Conservation (phyloP, 2,797 vertebrate species). For the Sardinella longiceps region DNA sequence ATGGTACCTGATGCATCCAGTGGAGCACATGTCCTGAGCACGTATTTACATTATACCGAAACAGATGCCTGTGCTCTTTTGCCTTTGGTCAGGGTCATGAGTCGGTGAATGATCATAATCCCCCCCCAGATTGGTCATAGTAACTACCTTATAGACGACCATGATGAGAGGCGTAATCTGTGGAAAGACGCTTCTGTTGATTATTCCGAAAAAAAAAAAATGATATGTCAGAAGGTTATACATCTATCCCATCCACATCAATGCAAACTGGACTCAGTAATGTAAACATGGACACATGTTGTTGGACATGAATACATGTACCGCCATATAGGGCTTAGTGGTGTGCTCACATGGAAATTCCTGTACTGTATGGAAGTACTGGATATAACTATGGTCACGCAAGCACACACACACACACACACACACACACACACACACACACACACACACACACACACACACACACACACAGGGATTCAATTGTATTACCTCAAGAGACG, state of each 20-base stretch:
- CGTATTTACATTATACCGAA: neutral
- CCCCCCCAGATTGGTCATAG: conserved; percentile 43
- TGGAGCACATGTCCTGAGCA: neutral
- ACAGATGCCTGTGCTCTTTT: neutral
- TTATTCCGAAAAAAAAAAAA: neutral
- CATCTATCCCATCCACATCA: neutral
- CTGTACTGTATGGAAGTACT: too few species aligned
- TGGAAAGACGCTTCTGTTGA: neutral
- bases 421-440: neutral
- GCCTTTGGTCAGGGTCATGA: neutral
- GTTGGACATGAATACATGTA: neutral
- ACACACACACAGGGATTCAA: neutral
- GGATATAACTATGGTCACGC: neutral
- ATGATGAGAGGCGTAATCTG: neutral
- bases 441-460: conserved; percentile 14
- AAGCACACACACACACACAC: conserved; percentile 16
- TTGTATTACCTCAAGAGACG: neutral
- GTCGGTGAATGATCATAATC: conserved; percentile 52
- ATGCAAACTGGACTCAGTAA: neutral
- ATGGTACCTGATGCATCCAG: neutral
- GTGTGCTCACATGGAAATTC: neutral
- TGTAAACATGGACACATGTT: neutral
- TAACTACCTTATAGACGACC: neutral
- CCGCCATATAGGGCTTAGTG: neutral
- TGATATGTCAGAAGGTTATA: neutral